These are phyloP conservation scores for Connochaetes taurinus DNA, from an alignment of 2,113 vertebrate species.

Conservation along the genomic window DNA sequence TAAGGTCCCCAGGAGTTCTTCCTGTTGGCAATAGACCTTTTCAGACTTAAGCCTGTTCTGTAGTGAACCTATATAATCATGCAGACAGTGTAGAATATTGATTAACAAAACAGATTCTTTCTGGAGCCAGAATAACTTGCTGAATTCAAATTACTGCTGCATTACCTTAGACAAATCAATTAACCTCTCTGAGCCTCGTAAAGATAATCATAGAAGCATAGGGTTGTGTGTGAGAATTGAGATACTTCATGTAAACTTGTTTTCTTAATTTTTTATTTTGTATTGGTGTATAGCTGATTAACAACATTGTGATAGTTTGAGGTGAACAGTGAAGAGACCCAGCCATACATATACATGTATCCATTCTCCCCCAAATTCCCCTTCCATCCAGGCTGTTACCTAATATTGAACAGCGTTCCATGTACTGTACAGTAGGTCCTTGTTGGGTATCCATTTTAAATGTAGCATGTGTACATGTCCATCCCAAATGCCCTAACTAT, in stretches of 20 bases:
- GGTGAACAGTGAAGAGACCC: background rate
- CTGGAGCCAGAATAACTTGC: conserved; percentile 3
- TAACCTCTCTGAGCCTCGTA: background rate
- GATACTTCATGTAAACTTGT: background rate
- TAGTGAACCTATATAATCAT: background rate
- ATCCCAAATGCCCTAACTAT: background rate
- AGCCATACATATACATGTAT: background rate
- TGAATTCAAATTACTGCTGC: conserved; percentile 20
- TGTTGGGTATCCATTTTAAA: background rate
- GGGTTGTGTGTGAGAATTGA: conserved; percentile 34
- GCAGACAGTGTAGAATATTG: background rate
- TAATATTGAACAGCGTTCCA: background rate
- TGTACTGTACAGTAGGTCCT: background rate
- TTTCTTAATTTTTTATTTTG: background rate
- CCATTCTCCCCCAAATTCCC: background rate
- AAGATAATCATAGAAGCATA: conserved; percentile 1
- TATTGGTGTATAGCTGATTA: background rate
- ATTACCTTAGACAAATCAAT: background rate
- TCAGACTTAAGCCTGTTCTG: background rate
- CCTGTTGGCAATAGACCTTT: background rate
- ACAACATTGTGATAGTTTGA: background rate
- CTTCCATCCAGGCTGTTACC: background rate
- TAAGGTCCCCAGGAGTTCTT: background rate
- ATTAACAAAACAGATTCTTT: conserved; percentile 19
- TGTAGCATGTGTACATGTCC: background rate